Base-by-base conservation (phyloP, 2,113 vertebrate genomes). In the Nerophis lumbriciformis region DNA sequence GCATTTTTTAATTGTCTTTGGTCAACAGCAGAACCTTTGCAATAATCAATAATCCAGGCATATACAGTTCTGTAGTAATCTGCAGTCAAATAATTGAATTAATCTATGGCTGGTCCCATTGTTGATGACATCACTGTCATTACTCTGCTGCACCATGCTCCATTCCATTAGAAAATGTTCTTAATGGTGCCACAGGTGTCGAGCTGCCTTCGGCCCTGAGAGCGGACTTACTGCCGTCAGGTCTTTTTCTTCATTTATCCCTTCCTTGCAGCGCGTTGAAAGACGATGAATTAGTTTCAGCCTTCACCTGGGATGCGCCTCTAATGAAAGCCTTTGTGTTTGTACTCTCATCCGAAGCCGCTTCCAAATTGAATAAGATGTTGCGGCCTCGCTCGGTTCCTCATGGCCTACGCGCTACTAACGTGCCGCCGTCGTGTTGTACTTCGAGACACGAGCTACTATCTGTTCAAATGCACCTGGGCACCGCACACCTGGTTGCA, bases 241-340 rank as follows among this genome's bases (percentile, higher is more conserved):
- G 45, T 69, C 56, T 78, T 71, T 16, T 62, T 53, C 39, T 60
- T 53, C 35, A n/a, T 5, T 42, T 42, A 13, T 11, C 36, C 54
- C 9, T 21, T 55, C 47, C 59, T 11, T 10, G 28, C 45, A 8
- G 45, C 44, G 70, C 73, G 48, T 63, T 67, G 50, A 14, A 73
- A 83, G 72, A 77, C 52, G 12, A 63, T 68, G 83, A 86, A 88
- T 88, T 86, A 83, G 69, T 77, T 68, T 15, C 75, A 72, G 68
- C 76, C 60, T 83, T 86, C 80, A 79, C 73, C 75, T 60, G 75
- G 68, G 81, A 86, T 82, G 73, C 63, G 69, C 56, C 74, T 75
- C 77, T 81, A 85, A 89, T 86, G 81, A 89, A 55, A 87, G 69
- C 78, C 77, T 85, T 88, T 89, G 85, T 88, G 86, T 88, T 87